Percentiles rank a stretch among this genome's conserved stretches.
These are phyloP conservation scores for Sialis fuliginosa DNA, from an alignment of 2,888 invertebrate genomes.

Conservation along the genomic window DNA sequence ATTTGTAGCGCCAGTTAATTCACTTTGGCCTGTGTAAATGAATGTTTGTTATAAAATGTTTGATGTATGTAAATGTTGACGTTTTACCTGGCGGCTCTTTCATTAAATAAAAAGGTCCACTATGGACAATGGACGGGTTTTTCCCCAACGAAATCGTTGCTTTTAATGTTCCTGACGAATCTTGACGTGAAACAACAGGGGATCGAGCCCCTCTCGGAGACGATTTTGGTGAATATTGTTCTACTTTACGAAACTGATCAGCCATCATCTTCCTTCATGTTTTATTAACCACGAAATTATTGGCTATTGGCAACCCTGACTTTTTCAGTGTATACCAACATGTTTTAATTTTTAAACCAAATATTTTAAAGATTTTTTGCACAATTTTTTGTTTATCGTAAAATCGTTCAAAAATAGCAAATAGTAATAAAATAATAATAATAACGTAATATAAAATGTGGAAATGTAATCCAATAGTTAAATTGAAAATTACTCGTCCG, in stretches of 20 bases:
- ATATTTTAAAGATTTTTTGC: no score
- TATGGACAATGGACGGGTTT: conserved; percentile 92
- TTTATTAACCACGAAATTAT: conserved; percentile 10
- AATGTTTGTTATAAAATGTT: conserved; percentile 4
- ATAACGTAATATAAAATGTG: no score
- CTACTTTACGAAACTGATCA: conserved; percentile 83
- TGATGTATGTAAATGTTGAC: conserved; percentile 4
- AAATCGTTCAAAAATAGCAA: no score
- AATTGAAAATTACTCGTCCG: no score
- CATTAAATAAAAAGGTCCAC: conserved; percentile 96
- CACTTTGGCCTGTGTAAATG: conserved; percentile 56
- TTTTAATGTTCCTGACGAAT: conserved; percentile 93
- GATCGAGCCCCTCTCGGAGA: conserved; percentile 87
- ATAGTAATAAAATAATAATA: no score
- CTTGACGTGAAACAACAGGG: conserved; percentile 89
- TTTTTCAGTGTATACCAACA: no score
- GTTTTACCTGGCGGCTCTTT: conserved; percentile 78
- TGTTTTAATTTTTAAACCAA: no score
- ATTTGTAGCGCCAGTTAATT: conserved; percentile 90
- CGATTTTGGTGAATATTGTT: conserved; percentile 88
- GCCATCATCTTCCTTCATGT: conserved; percentile 58
- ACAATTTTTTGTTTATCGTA: no score
- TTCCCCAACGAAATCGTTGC: conserved; percentile 95
- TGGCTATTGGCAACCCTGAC: no score
- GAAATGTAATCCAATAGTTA: no score